phyloP scores from a whole-genome alignment of 2,888 invertebrate genomes.

The Lasioglossum villosulum region DNA sequence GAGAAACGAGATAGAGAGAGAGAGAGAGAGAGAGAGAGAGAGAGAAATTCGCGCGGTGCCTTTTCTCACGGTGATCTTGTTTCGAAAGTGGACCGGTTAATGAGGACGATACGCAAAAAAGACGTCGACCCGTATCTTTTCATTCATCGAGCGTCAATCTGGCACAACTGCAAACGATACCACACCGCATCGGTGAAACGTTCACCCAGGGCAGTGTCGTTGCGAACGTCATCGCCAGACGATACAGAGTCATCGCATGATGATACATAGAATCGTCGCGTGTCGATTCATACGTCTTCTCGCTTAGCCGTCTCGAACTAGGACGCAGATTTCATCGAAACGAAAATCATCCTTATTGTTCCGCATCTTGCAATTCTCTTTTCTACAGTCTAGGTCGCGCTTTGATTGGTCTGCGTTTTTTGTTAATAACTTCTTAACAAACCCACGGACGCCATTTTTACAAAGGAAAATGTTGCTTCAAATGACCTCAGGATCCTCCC shows the following conservation, averaged over 20 bases:
- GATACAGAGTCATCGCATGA: background rate
- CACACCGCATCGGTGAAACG: conserved; percentile 1
- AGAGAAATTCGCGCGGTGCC: conserved; percentile 36
- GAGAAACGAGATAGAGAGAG: background rate
- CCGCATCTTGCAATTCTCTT: too few species aligned
- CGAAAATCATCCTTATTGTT: too few species aligned
- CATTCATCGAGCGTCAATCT: conserved; percentile 27
- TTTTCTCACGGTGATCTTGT: conserved; percentile 56
- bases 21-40: conserved; percentile 7
- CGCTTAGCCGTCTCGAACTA: too few species aligned
- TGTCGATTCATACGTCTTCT: background rate
- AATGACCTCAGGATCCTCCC: too few species aligned
- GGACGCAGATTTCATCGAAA: too few species aligned
- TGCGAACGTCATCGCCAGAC: background rate
- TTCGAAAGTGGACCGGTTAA: conserved; percentile 59
- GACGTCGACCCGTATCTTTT: conserved; percentile 43
- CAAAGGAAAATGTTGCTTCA: too few species aligned
- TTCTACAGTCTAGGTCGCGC: too few species aligned
- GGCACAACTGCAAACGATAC: background rate
- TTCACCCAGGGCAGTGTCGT: conserved; percentile 22
- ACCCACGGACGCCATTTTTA: too few species aligned
- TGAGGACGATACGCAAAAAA: conserved; percentile 56
- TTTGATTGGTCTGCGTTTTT: too few species aligned
- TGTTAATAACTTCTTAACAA: too few species aligned
- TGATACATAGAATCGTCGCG: background rate